Percentiles rank a stretch among this genome's conserved stretches.
Conservation (phyloP, 2,797 vertebrate genomes). For the Brachymystax lenok region DNA sequence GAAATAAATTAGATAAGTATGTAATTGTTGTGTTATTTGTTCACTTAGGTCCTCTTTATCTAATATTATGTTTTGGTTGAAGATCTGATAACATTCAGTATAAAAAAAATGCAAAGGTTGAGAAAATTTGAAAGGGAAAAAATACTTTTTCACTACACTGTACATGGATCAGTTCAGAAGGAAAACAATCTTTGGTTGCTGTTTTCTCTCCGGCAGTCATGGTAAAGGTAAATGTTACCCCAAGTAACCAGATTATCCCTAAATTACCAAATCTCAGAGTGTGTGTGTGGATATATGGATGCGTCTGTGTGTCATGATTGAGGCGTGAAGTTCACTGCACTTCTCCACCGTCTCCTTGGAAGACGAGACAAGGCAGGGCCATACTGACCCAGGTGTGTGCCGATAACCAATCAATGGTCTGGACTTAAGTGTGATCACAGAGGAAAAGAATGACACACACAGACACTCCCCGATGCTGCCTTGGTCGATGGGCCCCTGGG, state of each 20-base stretch:
- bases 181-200: not conserved
- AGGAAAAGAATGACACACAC: conserved; percentile 33
- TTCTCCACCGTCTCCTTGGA: conserved; percentile 46
- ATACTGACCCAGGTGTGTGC: conserved; percentile 53
- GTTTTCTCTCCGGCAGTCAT: not conserved
- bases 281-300: not conserved
- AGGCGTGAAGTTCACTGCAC: conserved; percentile 57
- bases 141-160: no score
- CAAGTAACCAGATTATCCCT: not conserved
- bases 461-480: not conserved
- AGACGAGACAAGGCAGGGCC: conserved; percentile 54
- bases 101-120: no score
- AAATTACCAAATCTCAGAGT: not conserved
- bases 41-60: no score
- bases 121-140: no score
- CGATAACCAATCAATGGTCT: conserved; percentile 67
- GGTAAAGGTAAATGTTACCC: not conserved
- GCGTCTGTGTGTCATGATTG: not conserved
- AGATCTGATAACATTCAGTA: no score
- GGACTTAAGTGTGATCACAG: conserved; percentile 66
- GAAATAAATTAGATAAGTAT: no score
- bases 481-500: conserved; percentile 70
- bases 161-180: not conserved
- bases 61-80: no score
- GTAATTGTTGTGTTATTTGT: no score